Percentiles rank a stretch among this genome's conserved stretches.
phyloP scores from a whole-genome alignment of 2,113 vertebrate genomes.

The Sialia sialis region DNA sequence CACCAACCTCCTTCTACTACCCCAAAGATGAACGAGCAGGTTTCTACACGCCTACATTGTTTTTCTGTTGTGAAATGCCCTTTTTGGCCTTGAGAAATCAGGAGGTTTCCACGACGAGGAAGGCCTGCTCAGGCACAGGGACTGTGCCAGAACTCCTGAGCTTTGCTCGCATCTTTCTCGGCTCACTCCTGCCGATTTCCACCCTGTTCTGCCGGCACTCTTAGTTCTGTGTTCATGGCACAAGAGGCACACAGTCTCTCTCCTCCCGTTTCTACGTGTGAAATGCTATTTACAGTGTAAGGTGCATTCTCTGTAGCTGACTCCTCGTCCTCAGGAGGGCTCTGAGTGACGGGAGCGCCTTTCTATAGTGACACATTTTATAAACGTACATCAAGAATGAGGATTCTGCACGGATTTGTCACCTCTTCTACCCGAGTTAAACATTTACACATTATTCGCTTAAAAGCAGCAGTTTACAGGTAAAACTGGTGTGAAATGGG shows the following conservation, averaged over 20 bases:
- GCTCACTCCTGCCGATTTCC: accelerated
- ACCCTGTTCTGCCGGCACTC: neutral
- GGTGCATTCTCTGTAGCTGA: neutral
- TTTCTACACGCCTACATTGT: neutral
- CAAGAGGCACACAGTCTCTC: accelerated
- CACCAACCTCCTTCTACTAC: neutral
- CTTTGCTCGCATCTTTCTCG: accelerated
- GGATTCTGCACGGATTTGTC: neutral
- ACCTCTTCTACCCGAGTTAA: accelerated
- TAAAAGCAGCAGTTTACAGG: accelerated
- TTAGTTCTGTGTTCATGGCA: accelerated
- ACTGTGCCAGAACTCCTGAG: neutral
- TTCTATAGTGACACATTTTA: accelerated
- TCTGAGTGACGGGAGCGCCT: accelerated
- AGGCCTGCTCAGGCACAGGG: neutral
- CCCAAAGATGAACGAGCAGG: neutral
- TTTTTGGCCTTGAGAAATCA: neutral
- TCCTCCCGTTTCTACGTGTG: accelerated
- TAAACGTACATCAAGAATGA: accelerated
- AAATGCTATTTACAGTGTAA: too few species aligned
- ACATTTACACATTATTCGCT: accelerated
- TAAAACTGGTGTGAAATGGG: accelerated
- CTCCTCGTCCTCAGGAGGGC: accelerated
- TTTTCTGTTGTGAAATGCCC: neutral
- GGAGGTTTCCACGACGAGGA: accelerated